A percentile compares a stretch with the other conserved stretches of the same genome.
Evolutionary conservation across 1,140 invertebrate species (phyloP).

Genomic region (Coelopa frigida): DNA sequence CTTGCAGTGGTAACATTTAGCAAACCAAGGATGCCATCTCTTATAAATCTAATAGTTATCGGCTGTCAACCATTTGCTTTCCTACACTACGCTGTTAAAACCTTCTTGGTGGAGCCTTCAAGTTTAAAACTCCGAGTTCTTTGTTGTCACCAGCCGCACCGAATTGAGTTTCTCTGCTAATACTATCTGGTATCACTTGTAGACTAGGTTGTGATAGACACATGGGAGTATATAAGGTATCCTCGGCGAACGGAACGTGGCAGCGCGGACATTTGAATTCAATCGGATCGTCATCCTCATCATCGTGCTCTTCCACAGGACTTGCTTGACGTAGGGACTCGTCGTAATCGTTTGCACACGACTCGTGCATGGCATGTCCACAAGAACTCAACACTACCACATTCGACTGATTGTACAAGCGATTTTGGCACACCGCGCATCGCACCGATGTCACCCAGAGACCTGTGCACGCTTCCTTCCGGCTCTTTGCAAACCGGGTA

Average conservation of each 20-base stretch:
- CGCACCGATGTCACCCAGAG: constrained; percentile 35
- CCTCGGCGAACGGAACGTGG: constrained; percentile 1
- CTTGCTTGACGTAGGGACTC: no score
- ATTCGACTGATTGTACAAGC: constrained; percentile 29
- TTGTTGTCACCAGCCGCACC: constrained; percentile 11
- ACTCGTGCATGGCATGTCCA: constrained; percentile 35
- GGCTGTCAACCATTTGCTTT: no score
- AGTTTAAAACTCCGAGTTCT: constrained; percentile 30
- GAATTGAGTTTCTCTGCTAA: constrained; percentile 1
- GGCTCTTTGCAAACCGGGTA: constrained; percentile 22
- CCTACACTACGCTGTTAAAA: no score
- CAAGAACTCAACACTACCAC: constrained; percentile 32
- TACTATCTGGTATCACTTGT: constrained; percentile 11
- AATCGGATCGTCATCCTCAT: not conserved
- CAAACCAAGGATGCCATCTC: no score
- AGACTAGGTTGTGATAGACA: constrained; percentile 25
- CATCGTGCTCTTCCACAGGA: not conserved
- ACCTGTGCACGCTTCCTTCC: constrained; percentile 24
- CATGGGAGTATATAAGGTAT: constrained; percentile 5
- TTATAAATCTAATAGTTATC: no score
- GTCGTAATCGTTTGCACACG: constrained; percentile 16
- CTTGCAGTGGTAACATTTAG: no score
- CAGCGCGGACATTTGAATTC: constrained; percentile 27
- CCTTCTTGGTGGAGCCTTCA: constrained; percentile 40
- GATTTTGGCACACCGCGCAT: constrained; percentile 34